A percentile compares a stretch with the other conserved stretches of the same genome.
Conservation (phyloP, 2,888 invertebrate species). For the Dendrolimus pini region DNA sequence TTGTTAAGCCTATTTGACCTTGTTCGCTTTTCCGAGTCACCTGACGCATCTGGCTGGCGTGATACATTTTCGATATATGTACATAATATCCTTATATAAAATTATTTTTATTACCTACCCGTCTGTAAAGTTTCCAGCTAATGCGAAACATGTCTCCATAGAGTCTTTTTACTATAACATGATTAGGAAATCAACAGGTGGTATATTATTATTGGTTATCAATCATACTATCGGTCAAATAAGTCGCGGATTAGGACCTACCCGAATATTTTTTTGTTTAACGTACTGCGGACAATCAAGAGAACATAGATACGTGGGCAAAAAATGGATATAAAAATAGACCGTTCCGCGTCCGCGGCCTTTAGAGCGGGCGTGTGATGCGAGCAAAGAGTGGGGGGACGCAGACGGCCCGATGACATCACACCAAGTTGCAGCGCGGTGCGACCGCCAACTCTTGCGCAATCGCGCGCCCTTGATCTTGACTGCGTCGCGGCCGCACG, state of each 20-base stretch:
- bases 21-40: background rate
- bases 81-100: background rate
- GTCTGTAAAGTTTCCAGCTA: background rate
- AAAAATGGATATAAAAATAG: constrained; percentile 49
- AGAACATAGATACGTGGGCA: constrained; percentile 14
- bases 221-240: background rate
- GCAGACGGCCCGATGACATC: constrained; percentile 67
- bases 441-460: constrained; percentile 74
- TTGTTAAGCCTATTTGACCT: background rate
- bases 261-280: background rate
- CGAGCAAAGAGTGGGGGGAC: constrained; percentile 35
- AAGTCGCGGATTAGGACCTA: background rate
- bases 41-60: background rate
- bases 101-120: background rate
- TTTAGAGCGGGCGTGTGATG: constrained; percentile 40
- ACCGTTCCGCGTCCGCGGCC: constrained; percentile 61
- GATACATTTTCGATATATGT: background rate
- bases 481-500: constrained; percentile 73
- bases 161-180: too few species aligned
- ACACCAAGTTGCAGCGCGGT: constrained; percentile 63
- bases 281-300: background rate
- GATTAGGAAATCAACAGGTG: too few species aligned
- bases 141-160: background rate
- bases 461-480: constrained; percentile 76
- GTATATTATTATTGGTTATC: background rate